Evolutionary conservation across 2,888 invertebrate species (phyloP), one percentile per base, ranked within the genome.

Genomic region (Disparrhopalites patrizii): DNA sequence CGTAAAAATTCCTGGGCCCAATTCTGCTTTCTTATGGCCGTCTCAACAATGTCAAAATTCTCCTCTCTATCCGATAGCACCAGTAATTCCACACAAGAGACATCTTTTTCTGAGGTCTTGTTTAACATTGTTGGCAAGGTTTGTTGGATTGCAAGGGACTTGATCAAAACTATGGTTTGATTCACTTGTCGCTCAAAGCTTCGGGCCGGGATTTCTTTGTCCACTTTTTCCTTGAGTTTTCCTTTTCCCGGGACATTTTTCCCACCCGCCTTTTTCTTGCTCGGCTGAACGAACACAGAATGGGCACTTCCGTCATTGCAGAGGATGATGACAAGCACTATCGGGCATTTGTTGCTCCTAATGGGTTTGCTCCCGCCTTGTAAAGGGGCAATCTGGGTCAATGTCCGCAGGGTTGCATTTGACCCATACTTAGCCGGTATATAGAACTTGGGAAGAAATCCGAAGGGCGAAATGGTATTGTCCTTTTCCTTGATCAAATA

Each of bases 101-200:
- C 25, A 13, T 27, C 8, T 8, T 25, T 8, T 36, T 30, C 56
- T 18, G n/a, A n/a, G n/a, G n/a, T n/a, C n/a, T 18, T 55, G 33
- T 63, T 66, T 1, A 30, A 23, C 33, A 20, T 57, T 36, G 30
- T n/a, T n/a, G 31, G 8, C 40, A 47, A 66, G 54, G 28, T 52
- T 25, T 52, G 30, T 20, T 58, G 36, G 13, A 69, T 63, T 20
- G 36, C 71, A 13, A 75, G 71, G 13, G 76, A 76, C 58, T 75
- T 75, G 31, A 76, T 65, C 55, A 76, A 66, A 1, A 74, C 73
- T 7, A 70, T 58, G 5, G 75, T 73, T 66, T 76, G 76, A 57
- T 74, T 70, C 10, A 75, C 67, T 66, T 75, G 75, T 8, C 76
- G 54, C 2, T 64, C 52, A 36, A 76, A 74, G 43, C 70, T 70